phyloP scores from a whole-genome alignment of 2,113 vertebrate species.

The Prionailurus viverrinus region DNA sequence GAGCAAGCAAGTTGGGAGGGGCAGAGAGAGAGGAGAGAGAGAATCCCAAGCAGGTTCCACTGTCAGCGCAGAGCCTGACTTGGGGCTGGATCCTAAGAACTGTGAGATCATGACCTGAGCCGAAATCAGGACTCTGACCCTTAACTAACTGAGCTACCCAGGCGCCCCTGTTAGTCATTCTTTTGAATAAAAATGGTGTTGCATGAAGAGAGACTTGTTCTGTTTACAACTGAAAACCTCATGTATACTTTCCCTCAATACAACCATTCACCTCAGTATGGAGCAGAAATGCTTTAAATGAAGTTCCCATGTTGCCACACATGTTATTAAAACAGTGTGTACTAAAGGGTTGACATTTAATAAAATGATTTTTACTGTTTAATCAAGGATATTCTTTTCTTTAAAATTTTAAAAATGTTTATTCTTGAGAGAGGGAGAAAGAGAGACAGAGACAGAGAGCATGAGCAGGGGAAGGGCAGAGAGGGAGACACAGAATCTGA shows the following conservation, averaged over 20 bases:
- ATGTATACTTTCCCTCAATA: neutral
- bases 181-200: neutral
- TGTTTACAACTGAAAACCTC: slow-evolving; percentile 17
- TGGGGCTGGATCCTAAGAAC: no score
- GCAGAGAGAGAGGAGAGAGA: no score
- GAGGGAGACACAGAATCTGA: no score
- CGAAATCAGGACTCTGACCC: no score
- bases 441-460: no score
- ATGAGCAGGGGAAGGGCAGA: no score
- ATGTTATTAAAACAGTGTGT: slow-evolving; percentile 28
- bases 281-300: slow-evolving; percentile 24
- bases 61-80: no score
- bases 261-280: neutral
- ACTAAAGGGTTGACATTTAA: slow-evolving; percentile 22
- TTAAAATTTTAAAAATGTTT: neutral
- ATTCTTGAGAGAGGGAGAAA: no score
- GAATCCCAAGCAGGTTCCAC: no score
- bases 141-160: no score
- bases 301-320: neutral
- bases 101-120: no score
- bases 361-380: slow-evolving; percentile 38
- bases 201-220: neutral
- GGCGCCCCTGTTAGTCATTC: neutral
- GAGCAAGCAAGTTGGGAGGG: no score
- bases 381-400: slow-evolving; percentile 15